These are phyloP conservation scores for Porites divaricata DNA, from an alignment of 92 coral and sea anemone species.

Conservation along the genomic window DNA sequence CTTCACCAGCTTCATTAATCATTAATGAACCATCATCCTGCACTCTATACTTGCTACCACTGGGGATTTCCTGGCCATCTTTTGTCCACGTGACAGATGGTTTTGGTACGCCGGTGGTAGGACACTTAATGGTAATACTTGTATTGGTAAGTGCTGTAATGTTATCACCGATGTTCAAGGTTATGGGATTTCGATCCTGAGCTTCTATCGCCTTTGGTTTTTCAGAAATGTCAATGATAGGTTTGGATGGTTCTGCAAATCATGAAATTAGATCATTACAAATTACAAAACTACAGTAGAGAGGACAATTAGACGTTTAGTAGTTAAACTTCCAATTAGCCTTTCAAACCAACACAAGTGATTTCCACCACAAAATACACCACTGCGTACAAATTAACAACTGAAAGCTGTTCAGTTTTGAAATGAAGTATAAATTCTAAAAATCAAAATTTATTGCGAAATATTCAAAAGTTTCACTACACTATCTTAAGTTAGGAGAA, in stretches of 20 bases:
- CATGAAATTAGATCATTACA: too few relatives aligned
- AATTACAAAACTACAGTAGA: too few relatives aligned
- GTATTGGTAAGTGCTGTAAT: conserved; percentile 55
- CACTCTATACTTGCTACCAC: conserved; percentile 4
- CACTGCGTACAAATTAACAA: too few relatives aligned
- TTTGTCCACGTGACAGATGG: conserved; percentile 63
- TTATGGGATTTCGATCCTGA: conserved; percentile 37
- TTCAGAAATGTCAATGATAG: background rate
- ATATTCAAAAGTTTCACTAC: background rate
- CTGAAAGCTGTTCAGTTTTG: too few relatives aligned
- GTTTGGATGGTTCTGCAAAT: conserved; percentile 12
- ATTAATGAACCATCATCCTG: conserved; percentile 47
- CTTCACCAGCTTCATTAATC: conserved; percentile 27
- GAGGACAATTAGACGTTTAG: too few relatives aligned
- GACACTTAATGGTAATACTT: conserved; percentile 55
- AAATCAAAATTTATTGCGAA: too few relatives aligned
- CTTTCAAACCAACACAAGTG: too few relatives aligned
- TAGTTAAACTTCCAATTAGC: too few relatives aligned
- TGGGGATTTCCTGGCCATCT: conserved; percentile 31
- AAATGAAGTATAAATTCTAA: too few relatives aligned
- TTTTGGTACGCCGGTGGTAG: conserved; percentile 54
- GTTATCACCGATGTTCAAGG: conserved; percentile 54
- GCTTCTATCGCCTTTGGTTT: background rate
- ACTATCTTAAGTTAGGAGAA: background rate
- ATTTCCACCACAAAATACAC: too few relatives aligned